Percentiles rank a stretch among this genome's conserved stretches.
These are phyloP conservation scores for Apis cerana DNA, from an alignment of 1,140 invertebrate genomes.

Conservation along the genomic window DNA sequence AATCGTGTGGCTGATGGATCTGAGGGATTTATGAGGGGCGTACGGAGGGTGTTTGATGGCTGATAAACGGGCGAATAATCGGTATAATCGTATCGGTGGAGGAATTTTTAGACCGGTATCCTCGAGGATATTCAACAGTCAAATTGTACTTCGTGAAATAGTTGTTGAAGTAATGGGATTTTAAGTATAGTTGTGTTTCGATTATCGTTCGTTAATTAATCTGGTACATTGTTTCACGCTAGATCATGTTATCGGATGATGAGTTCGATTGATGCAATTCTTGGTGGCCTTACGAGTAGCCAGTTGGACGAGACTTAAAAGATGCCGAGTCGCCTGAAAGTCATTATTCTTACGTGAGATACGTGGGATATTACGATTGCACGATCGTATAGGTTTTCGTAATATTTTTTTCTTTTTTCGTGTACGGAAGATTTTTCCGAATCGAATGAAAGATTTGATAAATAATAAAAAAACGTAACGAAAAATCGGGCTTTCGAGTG, in stretches of 20 bases:
- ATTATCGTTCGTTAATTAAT: slow-evolving; percentile 11
- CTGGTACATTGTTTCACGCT: slow-evolving; percentile 10
- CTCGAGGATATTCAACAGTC: not conserved
- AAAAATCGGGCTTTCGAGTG: no score
- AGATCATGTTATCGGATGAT: slow-evolving; percentile 13
- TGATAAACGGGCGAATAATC: no score
- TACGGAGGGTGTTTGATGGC: not conserved
- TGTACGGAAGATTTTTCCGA: not conserved
- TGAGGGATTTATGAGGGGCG: not conserved
- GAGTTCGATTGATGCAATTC: slow-evolving; percentile 11
- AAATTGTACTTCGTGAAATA: no score
- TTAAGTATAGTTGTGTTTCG: not conserved
- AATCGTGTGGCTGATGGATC: slow-evolving; percentile 4
- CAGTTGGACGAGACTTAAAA: slow-evolving; percentile 9
- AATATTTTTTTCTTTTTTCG: not conserved
- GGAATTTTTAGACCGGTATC: no score
- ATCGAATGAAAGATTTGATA: not conserved
- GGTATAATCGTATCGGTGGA: not conserved
- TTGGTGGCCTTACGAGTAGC: not conserved
- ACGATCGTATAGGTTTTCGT: no score
- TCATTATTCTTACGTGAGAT: not conserved
- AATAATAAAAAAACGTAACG: no score
- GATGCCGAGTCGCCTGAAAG: not conserved
- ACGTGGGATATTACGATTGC: not conserved
- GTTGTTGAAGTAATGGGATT: no score